Evolutionary conservation across 1,140 invertebrate species (phyloP).

Genomic region (Cylas formicarius): DNA sequence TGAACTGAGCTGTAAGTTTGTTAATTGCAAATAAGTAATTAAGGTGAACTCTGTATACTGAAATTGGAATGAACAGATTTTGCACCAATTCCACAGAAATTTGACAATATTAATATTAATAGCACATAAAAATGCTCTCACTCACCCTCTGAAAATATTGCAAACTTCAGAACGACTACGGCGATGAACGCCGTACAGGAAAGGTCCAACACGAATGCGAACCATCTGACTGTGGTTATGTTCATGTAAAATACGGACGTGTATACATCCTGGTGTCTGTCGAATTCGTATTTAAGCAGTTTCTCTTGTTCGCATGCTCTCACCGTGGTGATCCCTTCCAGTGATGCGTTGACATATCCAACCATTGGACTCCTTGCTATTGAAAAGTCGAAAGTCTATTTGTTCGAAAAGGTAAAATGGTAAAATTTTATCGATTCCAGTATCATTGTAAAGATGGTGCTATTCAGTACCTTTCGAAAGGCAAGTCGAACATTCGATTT

Average conservation of each 20-base stretch:
- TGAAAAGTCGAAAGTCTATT: slow-evolving; percentile 68
- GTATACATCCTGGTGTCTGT: slow-evolving; percentile 55
- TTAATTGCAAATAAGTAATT: no score
- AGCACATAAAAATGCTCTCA: neutral
- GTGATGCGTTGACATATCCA: slow-evolving; percentile 57
- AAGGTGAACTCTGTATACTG: no score
- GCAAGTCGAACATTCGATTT: no score
- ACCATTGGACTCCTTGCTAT: slow-evolving; percentile 55
- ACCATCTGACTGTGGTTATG: slow-evolving; percentile 53
- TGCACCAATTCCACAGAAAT: no score
- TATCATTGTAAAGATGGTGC: no score
- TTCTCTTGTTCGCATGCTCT: slow-evolving; percentile 52
- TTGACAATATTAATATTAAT: no score
- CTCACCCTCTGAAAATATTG: slow-evolving; percentile 10
- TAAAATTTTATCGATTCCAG: slow-evolving; percentile 82
- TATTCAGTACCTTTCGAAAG: neutral
- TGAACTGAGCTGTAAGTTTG: no score
- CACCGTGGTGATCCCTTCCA: slow-evolving; percentile 63
- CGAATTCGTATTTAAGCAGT: slow-evolving; percentile 53
- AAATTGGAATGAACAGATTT: no score
- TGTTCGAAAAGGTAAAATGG: slow-evolving; percentile 47
- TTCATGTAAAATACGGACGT: slow-evolving; percentile 61
- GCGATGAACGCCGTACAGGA: slow-evolving; percentile 52
- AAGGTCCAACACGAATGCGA: slow-evolving; percentile 73
- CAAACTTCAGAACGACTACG: slow-evolving; percentile 23